phyloP scores from a whole-genome alignment of 2,113 vertebrate species.

The Gavia stellata region DNA sequence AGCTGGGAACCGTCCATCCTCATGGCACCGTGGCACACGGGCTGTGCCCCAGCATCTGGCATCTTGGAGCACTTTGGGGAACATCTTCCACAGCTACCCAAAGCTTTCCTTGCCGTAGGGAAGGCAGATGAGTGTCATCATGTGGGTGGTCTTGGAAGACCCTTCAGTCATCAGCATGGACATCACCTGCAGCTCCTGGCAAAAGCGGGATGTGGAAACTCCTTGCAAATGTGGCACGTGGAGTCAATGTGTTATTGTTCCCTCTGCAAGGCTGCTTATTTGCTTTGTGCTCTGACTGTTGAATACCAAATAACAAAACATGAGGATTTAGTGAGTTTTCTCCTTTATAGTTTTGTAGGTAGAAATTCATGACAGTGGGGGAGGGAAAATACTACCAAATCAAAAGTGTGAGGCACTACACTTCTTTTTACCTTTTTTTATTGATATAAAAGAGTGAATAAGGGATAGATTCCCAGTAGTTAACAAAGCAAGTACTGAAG shows the following conservation, averaged over 20 bases:
- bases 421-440: background rate
- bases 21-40: rapidly evolving
- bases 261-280: background rate
- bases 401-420: background rate
- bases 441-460: background rate
- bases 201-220: background rate
- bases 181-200: background rate
- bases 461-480: background rate
- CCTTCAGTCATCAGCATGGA: background rate
- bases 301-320: background rate
- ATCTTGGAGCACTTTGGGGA: background rate
- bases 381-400: background rate
- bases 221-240: rapidly evolving
- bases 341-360: background rate
- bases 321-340: background rate
- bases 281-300: background rate
- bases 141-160: background rate
- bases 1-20: background rate
- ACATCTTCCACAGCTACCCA: background rate
- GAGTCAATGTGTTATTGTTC: background rate
- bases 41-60: background rate
- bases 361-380: background rate
- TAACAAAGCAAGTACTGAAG: background rate
- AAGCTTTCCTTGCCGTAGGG: background rate
- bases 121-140: background rate